phyloP scores from a whole-genome alignment of 2,797 vertebrate genomes.

The Centroberyx gerrardi region DNA sequence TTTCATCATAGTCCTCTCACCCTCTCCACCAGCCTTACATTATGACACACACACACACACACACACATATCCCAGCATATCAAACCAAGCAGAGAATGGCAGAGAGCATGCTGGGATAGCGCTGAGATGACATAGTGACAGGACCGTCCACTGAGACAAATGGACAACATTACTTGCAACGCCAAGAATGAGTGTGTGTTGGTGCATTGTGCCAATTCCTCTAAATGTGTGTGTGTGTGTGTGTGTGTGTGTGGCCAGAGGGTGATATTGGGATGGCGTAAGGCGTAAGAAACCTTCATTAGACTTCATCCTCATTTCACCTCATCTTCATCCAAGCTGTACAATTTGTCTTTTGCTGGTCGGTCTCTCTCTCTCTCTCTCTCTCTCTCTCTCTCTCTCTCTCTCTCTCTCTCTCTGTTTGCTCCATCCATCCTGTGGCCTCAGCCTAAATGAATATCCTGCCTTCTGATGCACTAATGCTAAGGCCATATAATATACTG shows the following conservation, averaged over 20 bases:
- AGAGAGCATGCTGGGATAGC: constrained; percentile 49
- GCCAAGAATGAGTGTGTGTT: constrained; percentile 27
- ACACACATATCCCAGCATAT: constrained; percentile 7
- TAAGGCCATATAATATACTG: neutral
- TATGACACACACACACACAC: constrained; percentile 17
- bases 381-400: neutral
- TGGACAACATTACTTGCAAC: constrained; percentile 60
- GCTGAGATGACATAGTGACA: constrained; percentile 64
- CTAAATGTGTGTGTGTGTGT: neutral
- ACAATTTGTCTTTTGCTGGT: constrained; percentile 12
- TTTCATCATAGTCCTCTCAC: constrained; percentile 48
- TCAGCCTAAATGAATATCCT: constrained; percentile 17
- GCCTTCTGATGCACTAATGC: constrained; percentile 4
- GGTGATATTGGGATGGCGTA: neutral
- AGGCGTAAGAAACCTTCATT: constrained; percentile 26
- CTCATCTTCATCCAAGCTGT: constrained; percentile 20
- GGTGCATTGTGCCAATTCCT: constrained; percentile 15
- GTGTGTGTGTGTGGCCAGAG: neutral
- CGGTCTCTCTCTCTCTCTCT: neutral
- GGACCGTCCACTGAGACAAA: constrained; percentile 69
- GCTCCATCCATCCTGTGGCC: constrained; percentile 1
- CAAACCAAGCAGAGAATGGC: constrained; percentile 29
- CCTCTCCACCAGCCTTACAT: constrained; percentile 1
- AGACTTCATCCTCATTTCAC: constrained; percentile 32
- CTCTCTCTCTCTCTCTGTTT: neutral